Percentiles rank a stretch among this genome's conserved stretches.
Conservation (phyloP, 2,113 vertebrate species). For the Rafetus swinhoei region DNA sequence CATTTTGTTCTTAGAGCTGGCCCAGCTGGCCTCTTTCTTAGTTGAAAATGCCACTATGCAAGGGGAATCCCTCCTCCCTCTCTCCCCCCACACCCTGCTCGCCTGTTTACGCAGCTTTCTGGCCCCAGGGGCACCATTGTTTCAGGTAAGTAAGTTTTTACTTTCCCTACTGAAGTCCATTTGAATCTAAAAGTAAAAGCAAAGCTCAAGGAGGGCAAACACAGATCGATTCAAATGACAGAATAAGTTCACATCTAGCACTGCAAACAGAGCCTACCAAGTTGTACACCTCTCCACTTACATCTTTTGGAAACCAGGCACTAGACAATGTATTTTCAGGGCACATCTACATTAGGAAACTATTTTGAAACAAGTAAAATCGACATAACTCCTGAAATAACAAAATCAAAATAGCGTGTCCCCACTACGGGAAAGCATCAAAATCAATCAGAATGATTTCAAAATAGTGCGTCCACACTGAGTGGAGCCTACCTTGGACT, state of each 20-base stretch:
- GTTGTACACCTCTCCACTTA: slow-evolving; percentile 5
- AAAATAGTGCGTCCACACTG: too few species aligned
- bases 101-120: not conserved
- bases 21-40: not conserved
- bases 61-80: too few species aligned
- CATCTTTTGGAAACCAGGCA: slow-evolving; percentile 14
- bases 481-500: too few species aligned
- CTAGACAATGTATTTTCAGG: not conserved
- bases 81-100: too few species aligned
- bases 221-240: slow-evolving; percentile 3
- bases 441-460: too few species aligned
- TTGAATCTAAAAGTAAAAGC: slow-evolving; percentile 55
- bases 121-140: not conserved
- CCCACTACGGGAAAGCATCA: too few species aligned
- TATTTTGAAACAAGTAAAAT: too few species aligned
- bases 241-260: not conserved
- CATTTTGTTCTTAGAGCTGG: not conserved
- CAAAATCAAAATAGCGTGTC: too few species aligned
- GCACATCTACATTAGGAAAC: too few species aligned
- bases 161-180: slow-evolving; percentile 22
- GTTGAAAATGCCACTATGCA: not conserved
- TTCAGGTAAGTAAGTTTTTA: not conserved
- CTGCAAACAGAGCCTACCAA: not conserved
- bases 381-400: too few species aligned
- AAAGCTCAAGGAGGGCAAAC: fast-evolving